Percentiles rank a stretch among this genome's conserved stretches.
phyloP scores from a whole-genome alignment of 2,113 vertebrate genomes.

The Psittacus erithacus region DNA sequence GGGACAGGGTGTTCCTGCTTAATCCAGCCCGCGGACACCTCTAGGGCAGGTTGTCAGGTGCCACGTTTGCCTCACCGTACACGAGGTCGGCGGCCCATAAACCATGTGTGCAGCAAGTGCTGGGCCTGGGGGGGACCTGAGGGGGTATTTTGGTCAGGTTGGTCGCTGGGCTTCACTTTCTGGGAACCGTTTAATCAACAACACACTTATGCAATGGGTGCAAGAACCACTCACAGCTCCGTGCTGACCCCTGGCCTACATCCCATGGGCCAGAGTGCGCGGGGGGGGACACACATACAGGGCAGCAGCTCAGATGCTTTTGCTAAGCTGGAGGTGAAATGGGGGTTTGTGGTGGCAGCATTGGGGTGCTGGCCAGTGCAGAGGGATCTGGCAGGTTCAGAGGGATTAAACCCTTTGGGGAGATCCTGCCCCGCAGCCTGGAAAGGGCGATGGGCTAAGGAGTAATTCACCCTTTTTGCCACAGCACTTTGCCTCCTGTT shows the following conservation, averaged over 20 bases:
- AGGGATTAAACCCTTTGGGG: neutral
- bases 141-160: constrained; percentile 35
- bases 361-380: neutral
- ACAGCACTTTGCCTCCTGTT: neutral
- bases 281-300: rapidly evolving
- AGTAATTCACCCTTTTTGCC: neutral
- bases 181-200: constrained; percentile 66
- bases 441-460: neutral
- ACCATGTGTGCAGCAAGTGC: constrained; percentile 4
- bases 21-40: neutral
- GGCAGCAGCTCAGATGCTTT: neutral
- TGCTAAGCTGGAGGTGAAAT: neutral
- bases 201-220: constrained; percentile 59
- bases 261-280: neutral
- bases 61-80: neutral
- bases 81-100: neutral
- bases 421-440: neutral
- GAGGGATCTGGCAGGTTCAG: rapidly evolving
- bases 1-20: neutral
- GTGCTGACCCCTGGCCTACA: constrained; percentile 50
- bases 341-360: neutral
- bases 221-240: constrained; percentile 17
- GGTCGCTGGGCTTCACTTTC: constrained; percentile 58
- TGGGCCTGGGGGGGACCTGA: neutral
- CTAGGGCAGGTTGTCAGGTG: neutral